These are phyloP conservation scores for Sander vitreus DNA, from an alignment of 2,113 vertebrate genomes.

Conservation along the genomic window DNA sequence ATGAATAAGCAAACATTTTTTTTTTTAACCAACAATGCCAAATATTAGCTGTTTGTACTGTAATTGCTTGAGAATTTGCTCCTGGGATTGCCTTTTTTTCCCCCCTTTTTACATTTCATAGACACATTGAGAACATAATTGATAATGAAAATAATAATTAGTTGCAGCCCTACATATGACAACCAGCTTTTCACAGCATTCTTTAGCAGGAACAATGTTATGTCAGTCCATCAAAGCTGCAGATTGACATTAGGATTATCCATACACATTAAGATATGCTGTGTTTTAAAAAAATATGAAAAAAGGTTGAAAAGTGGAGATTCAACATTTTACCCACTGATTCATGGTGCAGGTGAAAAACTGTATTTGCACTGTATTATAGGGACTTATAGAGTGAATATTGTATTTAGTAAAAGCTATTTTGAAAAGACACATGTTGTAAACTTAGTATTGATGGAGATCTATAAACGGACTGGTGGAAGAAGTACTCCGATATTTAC, in stretches of 20 bases:
- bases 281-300: too few species aligned
- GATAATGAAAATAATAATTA: not conserved
- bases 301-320: not conserved
- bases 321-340: not conserved
- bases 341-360: not conserved
- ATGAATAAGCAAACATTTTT: not conserved
- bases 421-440: not conserved
- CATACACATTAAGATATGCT: not conserved
- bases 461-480: not conserved
- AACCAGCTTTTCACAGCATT: not conserved
- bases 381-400: not conserved
- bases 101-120: not conserved
- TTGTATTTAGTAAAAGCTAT: not conserved
- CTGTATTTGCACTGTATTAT: not conserved
- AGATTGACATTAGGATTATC: not conserved
- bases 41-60: not conserved
- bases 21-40: not conserved
- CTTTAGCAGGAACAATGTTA: not conserved
- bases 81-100: not conserved
- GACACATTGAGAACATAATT: not conserved
- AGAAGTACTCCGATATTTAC: not conserved
- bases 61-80: not conserved
- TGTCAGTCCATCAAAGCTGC: not conserved
- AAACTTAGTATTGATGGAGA: not conserved
- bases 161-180: not conserved